phyloP scores from a whole-genome alignment of 37 sponge, comb jelly and placozoan species.

The Petrosia ficiformis region DNA sequence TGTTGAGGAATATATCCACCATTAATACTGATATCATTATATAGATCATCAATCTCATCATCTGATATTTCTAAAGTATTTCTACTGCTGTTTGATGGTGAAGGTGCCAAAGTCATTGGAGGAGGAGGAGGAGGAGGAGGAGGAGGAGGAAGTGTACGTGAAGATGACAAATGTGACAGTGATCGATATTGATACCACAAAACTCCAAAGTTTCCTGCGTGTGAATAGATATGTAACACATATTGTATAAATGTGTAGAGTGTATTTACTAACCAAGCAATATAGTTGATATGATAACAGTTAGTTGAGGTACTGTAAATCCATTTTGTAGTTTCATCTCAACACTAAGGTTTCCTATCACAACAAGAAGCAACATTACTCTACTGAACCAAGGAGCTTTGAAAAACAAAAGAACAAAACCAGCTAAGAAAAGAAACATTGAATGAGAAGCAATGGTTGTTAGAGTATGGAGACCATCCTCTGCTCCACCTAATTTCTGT shows the following conservation, averaged over 20 bases:
- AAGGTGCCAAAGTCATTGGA: too few relatives aligned
- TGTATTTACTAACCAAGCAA: too few relatives aligned
- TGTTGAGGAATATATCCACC: too few relatives aligned
- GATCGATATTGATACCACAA: too few relatives aligned
- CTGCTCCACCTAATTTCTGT: slow-evolving; percentile 55
- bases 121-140: neutral
- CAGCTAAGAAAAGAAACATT: slow-evolving; percentile 43
- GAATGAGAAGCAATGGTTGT: slow-evolving; percentile 21
- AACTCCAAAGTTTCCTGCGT: too few relatives aligned
- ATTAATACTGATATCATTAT: neutral
- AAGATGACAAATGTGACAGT: too few relatives aligned
- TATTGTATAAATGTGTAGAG: too few relatives aligned
- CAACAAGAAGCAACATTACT: slow-evolving; percentile 27
- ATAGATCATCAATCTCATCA: neutral
- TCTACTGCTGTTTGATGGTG: too few relatives aligned
- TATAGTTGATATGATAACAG: too few relatives aligned
- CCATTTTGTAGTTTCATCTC: slow-evolving; percentile 32
- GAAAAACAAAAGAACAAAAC: slow-evolving; percentile 21
- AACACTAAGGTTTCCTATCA: slow-evolving; percentile 24
- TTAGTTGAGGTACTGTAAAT: too few relatives aligned
- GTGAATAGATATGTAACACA: too few relatives aligned
- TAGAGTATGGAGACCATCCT: slow-evolving; percentile 29
- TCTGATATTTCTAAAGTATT: too few relatives aligned
- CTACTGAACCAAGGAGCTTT: slow-evolving; percentile 31
- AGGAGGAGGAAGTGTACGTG: neutral